Conservation (phyloP, 1,140 invertebrate species). For the Pentalonia nigronervosa region DNA sequence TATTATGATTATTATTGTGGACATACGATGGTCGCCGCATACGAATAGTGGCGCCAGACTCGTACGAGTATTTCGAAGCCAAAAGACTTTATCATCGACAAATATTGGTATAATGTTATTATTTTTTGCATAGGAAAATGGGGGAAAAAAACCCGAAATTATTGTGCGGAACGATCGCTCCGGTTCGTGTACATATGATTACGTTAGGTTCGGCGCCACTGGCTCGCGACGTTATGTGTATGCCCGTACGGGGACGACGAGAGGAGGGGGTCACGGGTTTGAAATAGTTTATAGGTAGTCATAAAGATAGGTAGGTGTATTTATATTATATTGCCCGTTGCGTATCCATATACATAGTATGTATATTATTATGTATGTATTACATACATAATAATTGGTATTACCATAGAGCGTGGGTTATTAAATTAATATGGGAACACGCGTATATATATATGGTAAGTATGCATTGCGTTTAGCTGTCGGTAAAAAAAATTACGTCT, state of each 20-base stretch:
- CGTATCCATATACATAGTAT: neutral
- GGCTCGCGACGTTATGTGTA: neutral
- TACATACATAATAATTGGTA: neutral
- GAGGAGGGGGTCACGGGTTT: neutral
- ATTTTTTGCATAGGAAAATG: too few species aligned
- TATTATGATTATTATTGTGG: too few species aligned
- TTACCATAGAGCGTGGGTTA: neutral
- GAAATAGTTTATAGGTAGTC: neutral
- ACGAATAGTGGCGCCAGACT: too few species aligned
- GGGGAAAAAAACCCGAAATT: neutral
- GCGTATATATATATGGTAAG: neutral
- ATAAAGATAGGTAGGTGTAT: neutral
- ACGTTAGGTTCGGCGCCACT: neutral
- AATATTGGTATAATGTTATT: too few species aligned
- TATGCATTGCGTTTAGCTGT: neutral
- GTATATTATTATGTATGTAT: too few species aligned
- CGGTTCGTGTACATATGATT: neutral
- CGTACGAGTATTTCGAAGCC: too few species aligned
- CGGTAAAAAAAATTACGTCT: neutral
- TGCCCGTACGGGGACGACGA: neutral
- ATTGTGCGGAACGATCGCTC: neutral
- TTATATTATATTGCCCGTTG: neutral
- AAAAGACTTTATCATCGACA: too few species aligned
- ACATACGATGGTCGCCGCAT: too few species aligned
- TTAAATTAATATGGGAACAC: neutral